phyloP scores from a whole-genome alignment of 2,797 vertebrate species.

The Toxotes lorentzi region DNA sequence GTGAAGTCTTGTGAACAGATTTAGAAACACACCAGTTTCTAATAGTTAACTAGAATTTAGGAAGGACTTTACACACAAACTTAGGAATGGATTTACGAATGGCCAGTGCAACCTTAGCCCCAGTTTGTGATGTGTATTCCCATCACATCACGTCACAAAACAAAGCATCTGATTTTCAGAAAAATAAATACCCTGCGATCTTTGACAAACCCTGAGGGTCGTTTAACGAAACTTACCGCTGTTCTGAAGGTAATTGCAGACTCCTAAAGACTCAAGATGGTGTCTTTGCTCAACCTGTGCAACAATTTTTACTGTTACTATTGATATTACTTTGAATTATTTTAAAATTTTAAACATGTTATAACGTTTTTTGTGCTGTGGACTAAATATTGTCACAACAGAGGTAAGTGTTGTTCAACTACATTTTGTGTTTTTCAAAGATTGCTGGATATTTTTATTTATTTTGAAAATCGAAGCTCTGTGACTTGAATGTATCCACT shows the following conservation, averaged over 20 bases:
- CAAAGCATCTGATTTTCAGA: neutral
- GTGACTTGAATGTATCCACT: constrained; percentile 24
- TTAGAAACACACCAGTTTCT: neutral
- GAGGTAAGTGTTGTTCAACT: neutral
- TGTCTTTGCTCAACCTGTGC: neutral
- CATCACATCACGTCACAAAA: neutral
- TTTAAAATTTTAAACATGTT: neutral
- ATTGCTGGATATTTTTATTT: neutral
- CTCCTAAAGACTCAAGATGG: too few species aligned
- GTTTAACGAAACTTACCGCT: neutral
- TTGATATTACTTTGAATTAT: neutral
- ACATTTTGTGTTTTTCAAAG: neutral
- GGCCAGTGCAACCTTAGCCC: neutral
- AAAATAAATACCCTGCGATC: neutral
- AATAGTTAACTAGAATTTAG: neutral
- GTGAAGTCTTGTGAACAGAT: neutral
- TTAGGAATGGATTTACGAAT: neutral
- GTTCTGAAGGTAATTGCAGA: too few species aligned
- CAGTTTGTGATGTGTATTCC: neutral
- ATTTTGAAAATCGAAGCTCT: constrained; percentile 11
- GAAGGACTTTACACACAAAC: constrained; percentile 4
- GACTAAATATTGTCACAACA: neutral
- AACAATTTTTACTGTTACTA: neutral
- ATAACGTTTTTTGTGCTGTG: neutral
- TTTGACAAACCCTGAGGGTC: neutral